These are phyloP conservation scores for Sigmodon hispidus DNA, from an alignment of 2,113 vertebrate species.

Conservation along the genomic window DNA sequence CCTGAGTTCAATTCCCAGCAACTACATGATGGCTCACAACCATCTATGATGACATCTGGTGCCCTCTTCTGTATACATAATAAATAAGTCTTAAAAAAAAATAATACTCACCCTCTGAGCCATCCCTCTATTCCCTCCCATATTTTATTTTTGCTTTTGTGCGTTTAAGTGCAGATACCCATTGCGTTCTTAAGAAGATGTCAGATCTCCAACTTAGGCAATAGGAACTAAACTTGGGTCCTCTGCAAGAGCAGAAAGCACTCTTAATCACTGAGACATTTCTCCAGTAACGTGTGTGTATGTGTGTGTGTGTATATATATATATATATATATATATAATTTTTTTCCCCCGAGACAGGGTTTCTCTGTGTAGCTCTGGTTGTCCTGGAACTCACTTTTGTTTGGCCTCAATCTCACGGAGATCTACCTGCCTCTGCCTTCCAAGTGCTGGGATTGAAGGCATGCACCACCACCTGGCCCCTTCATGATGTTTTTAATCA, in stretches of 20 bases:
- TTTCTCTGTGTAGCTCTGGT: neutral
- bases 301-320: no score
- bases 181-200: neutral
- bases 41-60: no score
- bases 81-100: no score
- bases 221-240: neutral
- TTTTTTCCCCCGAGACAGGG: no score
- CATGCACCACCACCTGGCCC: neutral
- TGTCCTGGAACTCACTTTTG: neutral
- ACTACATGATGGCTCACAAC: no score
- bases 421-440: neutral
- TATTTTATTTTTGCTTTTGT: neutral
- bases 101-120: neutral
- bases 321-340: no score
- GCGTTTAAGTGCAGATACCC: neutral
- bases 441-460: neutral
- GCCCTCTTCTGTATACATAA: no score
- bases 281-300: no score
- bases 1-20: no score
- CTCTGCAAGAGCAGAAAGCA: neutral
- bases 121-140: neutral
- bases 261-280: neutral
- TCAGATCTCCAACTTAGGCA: neutral
- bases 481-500: neutral
- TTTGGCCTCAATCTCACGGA: neutral